Conservation (phyloP, 2,113 vertebrate species). For the Stigmatopora nigra region DNA sequence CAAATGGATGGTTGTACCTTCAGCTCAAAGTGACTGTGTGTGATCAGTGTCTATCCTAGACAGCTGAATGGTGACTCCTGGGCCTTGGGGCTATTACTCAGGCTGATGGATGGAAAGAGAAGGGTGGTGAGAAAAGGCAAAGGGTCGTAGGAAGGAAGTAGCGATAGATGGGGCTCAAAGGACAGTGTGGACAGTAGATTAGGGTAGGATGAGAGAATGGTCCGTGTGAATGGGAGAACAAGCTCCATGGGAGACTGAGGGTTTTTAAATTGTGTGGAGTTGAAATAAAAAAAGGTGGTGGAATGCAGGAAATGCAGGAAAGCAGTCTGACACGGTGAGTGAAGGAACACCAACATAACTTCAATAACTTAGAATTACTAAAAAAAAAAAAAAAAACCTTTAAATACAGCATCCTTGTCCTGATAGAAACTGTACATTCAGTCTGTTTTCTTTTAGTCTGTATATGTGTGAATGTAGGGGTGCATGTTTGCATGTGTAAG, state of each 20-base stretch:
- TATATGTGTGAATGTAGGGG: neutral
- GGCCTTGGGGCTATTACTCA: conserved; percentile 63
- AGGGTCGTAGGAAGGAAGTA: conserved; percentile 25
- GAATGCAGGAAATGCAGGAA: neutral
- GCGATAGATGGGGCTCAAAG: conserved; percentile 29
- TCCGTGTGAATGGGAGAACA: conserved; percentile 23
- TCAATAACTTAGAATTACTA: too few species aligned
- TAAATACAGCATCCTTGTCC: neutral
- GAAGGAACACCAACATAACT: too few species aligned
- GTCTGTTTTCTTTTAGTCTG: conserved; percentile 43
- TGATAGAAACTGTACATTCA: conserved; percentile 30
- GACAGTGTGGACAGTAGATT: conserved; percentile 40
- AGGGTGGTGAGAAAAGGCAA: conserved; percentile 33
- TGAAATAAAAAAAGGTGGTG: conserved; percentile 10
- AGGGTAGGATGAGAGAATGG: conserved; percentile 27
- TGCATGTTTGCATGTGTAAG: neutral
- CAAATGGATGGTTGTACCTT: conserved; percentile 53
- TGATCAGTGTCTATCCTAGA: conserved; percentile 60
- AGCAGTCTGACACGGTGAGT: too few species aligned
- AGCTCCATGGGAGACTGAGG: conserved; percentile 43
- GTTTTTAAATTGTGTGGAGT: conserved; percentile 48
- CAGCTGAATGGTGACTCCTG: conserved; percentile 62
- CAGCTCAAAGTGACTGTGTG: conserved; percentile 56
- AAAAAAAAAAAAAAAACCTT: neutral
- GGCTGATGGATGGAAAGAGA: conserved; percentile 59